Conservation (phyloP, 2,797 vertebrate genomes). For the Gadopsis marmoratus region DNA sequence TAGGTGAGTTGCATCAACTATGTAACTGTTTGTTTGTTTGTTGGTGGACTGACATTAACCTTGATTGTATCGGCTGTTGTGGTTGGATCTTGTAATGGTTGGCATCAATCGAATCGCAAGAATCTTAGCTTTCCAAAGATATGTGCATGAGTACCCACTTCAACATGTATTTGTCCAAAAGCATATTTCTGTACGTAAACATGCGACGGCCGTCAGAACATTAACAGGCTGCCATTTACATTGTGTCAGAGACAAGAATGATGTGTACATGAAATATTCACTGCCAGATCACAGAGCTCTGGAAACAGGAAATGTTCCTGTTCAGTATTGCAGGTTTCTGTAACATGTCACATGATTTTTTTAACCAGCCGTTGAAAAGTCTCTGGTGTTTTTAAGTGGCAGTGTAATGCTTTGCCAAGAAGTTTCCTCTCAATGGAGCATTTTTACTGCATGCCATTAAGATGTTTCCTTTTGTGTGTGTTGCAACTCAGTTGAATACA, state of each 20-base stretch:
- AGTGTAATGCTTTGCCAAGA: conserved; percentile 17
- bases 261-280: conserved; percentile 44
- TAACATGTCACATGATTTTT: conserved; percentile 44
- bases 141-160: too few relatives aligned
- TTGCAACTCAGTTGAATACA: background rate
- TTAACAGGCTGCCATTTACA: too few relatives aligned
- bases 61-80: too few relatives aligned
- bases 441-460: conserved; percentile 12
- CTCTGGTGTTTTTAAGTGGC: conserved; percentile 16
- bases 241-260: conserved; percentile 25
- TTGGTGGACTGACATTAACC: too few relatives aligned
- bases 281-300: conserved; percentile 25
- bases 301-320: conserved; percentile 35
- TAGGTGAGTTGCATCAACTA: too few relatives aligned
- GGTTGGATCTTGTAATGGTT: too few relatives aligned
- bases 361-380: background rate
- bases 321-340: conserved; percentile 34
- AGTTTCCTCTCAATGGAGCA: background rate
- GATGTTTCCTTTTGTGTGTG: background rate
- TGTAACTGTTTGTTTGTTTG: too few relatives aligned
- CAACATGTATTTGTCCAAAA: too few relatives aligned
- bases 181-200: too few relatives aligned
- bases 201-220: too few relatives aligned
- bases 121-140: too few relatives aligned
- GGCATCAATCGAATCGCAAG: too few relatives aligned